Base-by-base conservation (phyloP, 2,888 invertebrate species). In the Sphaerophoria taeniata region DNA sequence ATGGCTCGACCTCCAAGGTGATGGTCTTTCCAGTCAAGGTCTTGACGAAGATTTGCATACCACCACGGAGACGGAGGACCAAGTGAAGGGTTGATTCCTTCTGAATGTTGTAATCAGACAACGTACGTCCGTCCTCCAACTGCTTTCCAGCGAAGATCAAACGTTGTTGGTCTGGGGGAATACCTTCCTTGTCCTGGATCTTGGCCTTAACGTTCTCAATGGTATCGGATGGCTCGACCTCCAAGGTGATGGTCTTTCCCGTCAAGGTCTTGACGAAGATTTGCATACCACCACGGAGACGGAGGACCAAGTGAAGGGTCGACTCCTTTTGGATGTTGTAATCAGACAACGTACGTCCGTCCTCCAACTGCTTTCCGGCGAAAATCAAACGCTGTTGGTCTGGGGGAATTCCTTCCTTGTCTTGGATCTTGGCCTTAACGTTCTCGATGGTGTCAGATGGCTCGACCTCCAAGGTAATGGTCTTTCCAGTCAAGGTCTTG, bases 71-170 rank as follows among this genome's bases (percentile, higher is more conserved):
- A 86, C 89, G 89, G 3, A 89, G 87, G 0, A 90, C 90, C 88
- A 89, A 85, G 6, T 89, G 88, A 2, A 89, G 81, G 0, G 88
- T 89, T 0, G 88, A 88, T 51, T 96, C 96, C 92, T 97, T 97
- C 92, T 98, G 97, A 90, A 98, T 97, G 92, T 97, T 97, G 93
- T 97, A 97, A 39, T 88, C 88, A 6, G 87, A 87, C 60, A 88
- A 58, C 0, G 87, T 87, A 12, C 87, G 87, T 0, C 87, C 87
- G 36, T 87, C 87, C 33, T 87, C 87, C 0, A 87, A 39, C 31
- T 88, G 88, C 60, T 88, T 88, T 4, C 88, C 88, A n/a, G 88
- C 88, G 36, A 88, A 87, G 60, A 88, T 88, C 24, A 88, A 61
- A 87, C 88, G 88, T 43, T 88, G 88, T 56, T 88, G 88, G 45